Base-by-base conservation (phyloP, 2,797 vertebrate species). In the Ceryle rudis region DNA sequence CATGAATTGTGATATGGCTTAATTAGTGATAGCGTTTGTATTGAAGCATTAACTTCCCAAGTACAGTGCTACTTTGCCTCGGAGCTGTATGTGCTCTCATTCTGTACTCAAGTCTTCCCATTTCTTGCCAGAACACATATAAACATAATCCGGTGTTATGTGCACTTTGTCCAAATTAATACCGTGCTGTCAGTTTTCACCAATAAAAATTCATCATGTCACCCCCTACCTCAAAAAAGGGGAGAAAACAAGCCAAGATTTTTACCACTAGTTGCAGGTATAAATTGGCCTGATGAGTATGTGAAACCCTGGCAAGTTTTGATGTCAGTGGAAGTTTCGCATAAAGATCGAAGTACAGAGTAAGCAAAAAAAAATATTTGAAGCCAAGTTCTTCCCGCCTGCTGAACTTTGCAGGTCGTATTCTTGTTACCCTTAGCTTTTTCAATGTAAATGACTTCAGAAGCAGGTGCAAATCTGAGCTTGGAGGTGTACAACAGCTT, bases 1-100 rank as follows among this genome's bases (percentile, higher is more conserved):
- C 54, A 95, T 84, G n/a, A 97, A 80, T 41, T 88, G 90, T 92
- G 96, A 96, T 98, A 98, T 98, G 98, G 97, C 97, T 98, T 98
- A 78, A 91, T 96, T 74, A 96, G 90, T 94, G 90, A 86, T 8
- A 82, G 67, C 74, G 62, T 94, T 95, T 77, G 77, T 77, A 86
- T 37, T 67, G 94, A 96, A 96, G 84, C 73, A 81, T 55, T 91
- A 83, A 54, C 75, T 87, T 97, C 88, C 82, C 39, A 57, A 94
- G 93, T 78, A 94, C 35, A 29, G 89, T 51, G 26, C 71, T 81
- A 25, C 67, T 75, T 46, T 39, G 58, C 81, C 71, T 96, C 89
- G 57, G 82, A 94, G 86, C 88, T 64, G 52, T 78, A 60, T 13
- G 7, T 87, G 69, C 62, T 88, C 67, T 81, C 57, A 19, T 37